phyloP scores from a whole-genome alignment of 2,888 invertebrate species.

The Pharmacophagus antenor region DNA sequence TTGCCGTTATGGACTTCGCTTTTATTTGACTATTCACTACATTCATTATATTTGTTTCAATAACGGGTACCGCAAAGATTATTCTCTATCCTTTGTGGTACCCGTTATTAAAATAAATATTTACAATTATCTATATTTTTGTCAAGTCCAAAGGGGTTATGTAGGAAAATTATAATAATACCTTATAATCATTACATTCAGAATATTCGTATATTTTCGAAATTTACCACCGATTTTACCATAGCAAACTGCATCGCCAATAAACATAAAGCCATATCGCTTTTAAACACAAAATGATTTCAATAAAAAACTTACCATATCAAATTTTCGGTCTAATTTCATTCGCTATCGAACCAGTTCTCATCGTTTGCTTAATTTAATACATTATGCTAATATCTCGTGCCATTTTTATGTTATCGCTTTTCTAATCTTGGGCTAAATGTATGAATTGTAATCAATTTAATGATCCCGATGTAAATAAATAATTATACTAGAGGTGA shows the following conservation, averaged over 20 bases:
- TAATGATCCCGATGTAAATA: slow-evolving; percentile 39
- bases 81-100: neutral
- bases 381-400: slow-evolving; percentile 44
- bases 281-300: neutral
- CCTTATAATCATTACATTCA: too few species aligned
- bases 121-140: too few species aligned
- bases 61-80: neutral
- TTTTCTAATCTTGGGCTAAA: slow-evolving; percentile 48
- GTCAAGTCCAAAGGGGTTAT: too few species aligned
- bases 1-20: neutral
- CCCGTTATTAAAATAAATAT: too few species aligned
- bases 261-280: neutral
- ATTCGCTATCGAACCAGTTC: slow-evolving; percentile 36
- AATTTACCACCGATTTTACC: too few species aligned
- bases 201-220: neutral
- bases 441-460: slow-evolving; percentile 52
- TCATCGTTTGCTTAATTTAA: slow-evolving; percentile 42
- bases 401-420: slow-evolving; percentile 41
- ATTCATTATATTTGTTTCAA: neutral
- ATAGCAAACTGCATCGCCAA: too few species aligned
- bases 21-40: neutral
- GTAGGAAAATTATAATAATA: too few species aligned
- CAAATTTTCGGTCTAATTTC: neutral
- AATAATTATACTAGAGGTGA: slow-evolving; percentile 50
- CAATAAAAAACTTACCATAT: neutral